Base-by-base conservation (phyloP, 2,888 invertebrate genomes). In the Lomographa bimaculata region DNA sequence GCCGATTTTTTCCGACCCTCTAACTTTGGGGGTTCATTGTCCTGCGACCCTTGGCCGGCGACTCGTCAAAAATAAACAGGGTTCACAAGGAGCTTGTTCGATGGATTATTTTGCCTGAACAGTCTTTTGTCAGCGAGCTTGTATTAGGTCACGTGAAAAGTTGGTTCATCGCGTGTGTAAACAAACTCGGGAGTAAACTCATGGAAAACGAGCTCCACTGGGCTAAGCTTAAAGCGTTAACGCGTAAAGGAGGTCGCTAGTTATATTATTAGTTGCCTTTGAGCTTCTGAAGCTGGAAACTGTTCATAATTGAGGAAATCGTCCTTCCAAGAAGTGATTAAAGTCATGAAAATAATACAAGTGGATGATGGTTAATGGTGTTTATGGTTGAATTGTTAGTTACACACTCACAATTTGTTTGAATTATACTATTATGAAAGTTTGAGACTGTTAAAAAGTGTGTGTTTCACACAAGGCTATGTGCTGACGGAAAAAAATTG, bases 1-100 rank as follows among this genome's bases (percentile, higher is more conserved):
- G 42, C 63, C 23, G 64, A 69, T 74, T 79, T 80, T 72, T 76
- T 76, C 73, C 73, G 59, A 64, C 64, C 71, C 71, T 64, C 64
- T 58, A 69, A 77, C 66, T 66, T 74, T 64, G 41, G 60, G 68
- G 62, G 57, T 57, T 54, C 60, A 36, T 40, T 60, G 60, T 48
- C 57, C 64, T 4, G 60, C 55, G 54, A 54, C 48, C 52, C 56
- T 44, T 35, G 33, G 7, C 7, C 18, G 7, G 7, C 10, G 9
- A 34, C 29, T 57, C 62, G 55, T 54, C 61, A 57, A 70, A 76
- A 79, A 79, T 81, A 78, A 74, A 77, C 76, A 71, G 61, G 57
- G 69, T 70, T 71, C 68, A 64, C 29, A 58, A 55, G 58, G 58
- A 65, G 63, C 61, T 70, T 71, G 68, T 69, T 64, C 54, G 46